Conservation (phyloP, 2,797 vertebrate species). For the Crocodylus rhombifer region DNA sequence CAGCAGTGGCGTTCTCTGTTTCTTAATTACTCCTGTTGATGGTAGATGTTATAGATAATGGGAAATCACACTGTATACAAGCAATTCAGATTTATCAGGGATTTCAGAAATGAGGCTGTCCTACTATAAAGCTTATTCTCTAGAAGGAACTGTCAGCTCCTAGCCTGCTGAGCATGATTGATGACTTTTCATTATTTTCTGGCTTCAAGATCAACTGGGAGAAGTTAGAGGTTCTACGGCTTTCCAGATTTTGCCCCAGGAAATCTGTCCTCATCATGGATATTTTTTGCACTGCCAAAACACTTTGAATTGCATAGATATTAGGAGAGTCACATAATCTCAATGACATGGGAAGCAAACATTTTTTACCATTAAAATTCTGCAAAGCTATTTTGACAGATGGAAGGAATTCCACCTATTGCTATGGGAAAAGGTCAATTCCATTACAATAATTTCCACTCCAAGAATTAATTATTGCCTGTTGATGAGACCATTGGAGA, state of each 20-base stretch:
- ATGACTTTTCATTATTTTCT: slow-evolving; percentile 62
- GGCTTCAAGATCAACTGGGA: slow-evolving; percentile 33
- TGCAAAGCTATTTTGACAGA: slow-evolving; percentile 61
- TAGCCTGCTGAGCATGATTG: slow-evolving; percentile 47
- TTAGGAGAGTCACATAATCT: slow-evolving; percentile 34
- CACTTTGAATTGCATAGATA: background rate
- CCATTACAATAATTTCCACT: slow-evolving; percentile 51
- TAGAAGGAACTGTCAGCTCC: slow-evolving; percentile 47
- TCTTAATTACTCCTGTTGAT: background rate
- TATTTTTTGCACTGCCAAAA: background rate
- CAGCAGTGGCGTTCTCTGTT: too few relatives aligned
- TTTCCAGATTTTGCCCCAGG: slow-evolving; percentile 48
- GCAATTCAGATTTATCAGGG: background rate
- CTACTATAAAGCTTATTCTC: slow-evolving; percentile 54
- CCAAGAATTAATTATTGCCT: slow-evolving; percentile 54
- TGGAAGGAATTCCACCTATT: slow-evolving; percentile 54
- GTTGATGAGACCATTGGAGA: slow-evolving; percentile 21
- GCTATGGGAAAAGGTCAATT: slow-evolving; percentile 63
- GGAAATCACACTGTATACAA: background rate
- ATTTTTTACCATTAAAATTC: slow-evolving; percentile 60
- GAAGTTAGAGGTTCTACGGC: background rate
- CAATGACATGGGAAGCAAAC: slow-evolving; percentile 18
- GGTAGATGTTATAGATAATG: background rate
- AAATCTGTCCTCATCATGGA: slow-evolving; percentile 36
- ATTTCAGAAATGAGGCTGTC: slow-evolving; percentile 1